Conservation (phyloP, 2,113 vertebrate species). For the Alexandromys fortis region DNA sequence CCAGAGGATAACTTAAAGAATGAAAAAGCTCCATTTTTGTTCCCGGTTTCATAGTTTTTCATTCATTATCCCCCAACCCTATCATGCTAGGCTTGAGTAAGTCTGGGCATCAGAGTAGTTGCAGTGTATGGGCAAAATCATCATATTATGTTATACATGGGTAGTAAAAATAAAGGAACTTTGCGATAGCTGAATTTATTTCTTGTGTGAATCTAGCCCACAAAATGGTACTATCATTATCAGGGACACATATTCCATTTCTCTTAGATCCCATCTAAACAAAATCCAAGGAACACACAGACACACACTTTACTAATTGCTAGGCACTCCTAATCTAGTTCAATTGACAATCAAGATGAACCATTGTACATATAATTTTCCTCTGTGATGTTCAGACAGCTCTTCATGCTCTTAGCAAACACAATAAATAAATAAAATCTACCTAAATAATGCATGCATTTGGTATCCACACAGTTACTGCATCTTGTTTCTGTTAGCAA, state of each 20-base stretch:
- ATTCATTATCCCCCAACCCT: too few relatives aligned
- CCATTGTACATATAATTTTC: background rate
- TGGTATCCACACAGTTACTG: background rate
- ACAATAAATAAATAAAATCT: constrained; percentile 68
- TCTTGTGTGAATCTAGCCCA: background rate
- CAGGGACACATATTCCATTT: too few relatives aligned
- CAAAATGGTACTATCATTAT: too few relatives aligned
- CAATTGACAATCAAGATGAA: background rate
- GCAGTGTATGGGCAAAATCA: background rate
- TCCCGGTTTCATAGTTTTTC: background rate
- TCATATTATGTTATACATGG: background rate
- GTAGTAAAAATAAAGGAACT: background rate
- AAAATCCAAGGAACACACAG: background rate
- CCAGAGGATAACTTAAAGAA: background rate
- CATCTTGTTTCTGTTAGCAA: background rate
- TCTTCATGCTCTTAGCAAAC: constrained; percentile 1
- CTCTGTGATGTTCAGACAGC: background rate
- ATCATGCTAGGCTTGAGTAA: background rate
- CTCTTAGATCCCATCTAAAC: background rate
- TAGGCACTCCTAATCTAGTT: background rate
- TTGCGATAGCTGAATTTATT: too few relatives aligned
- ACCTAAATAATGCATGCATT: constrained; percentile 60
- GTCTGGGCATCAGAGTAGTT: background rate
- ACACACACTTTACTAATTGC: background rate
- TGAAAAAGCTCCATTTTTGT: background rate